phyloP scores from a whole-genome alignment of 2,888 invertebrate genomes.

The Cyrtodaria siliqua region DNA sequence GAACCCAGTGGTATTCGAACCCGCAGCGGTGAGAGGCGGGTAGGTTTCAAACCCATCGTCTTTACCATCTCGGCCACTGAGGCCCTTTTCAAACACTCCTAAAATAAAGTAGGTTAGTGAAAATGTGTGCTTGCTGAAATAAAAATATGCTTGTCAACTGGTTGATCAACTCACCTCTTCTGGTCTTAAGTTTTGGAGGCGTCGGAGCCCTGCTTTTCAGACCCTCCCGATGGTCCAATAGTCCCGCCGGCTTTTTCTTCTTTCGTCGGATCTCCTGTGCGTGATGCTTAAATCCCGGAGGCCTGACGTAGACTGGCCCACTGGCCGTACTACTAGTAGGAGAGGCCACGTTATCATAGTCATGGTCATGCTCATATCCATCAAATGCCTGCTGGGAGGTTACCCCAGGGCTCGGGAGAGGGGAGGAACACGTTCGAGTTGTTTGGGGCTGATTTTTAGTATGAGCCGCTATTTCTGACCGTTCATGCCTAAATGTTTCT shows the following conservation, averaged over 20 bases:
- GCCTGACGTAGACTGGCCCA: slow-evolving; percentile 83
- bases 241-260: slow-evolving; percentile 78
- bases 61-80: too few species aligned
- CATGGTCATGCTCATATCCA: slow-evolving; percentile 81
- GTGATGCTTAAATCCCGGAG: slow-evolving; percentile 83
- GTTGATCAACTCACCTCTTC: slow-evolving; percentile 82
- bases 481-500: slow-evolving; percentile 39
- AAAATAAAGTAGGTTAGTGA: too few species aligned
- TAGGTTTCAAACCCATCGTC: too few species aligned
- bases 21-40: too few species aligned
- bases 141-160: too few species aligned
- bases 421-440: slow-evolving; percentile 36
- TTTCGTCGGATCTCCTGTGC: slow-evolving; percentile 83
- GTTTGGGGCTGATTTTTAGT: slow-evolving; percentile 15
- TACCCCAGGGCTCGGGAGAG: slow-evolving; percentile 35
- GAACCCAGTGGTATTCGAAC: too few species aligned
- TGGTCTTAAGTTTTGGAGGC: slow-evolving; percentile 80
- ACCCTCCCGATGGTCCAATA: slow-evolving; percentile 73
- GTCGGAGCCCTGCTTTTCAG: slow-evolving; percentile 80
- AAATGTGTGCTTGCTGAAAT: too few species aligned
- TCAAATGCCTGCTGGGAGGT: slow-evolving; percentile 64
- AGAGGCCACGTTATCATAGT: slow-evolving; percentile 82
- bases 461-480: slow-evolving; percentile 29
- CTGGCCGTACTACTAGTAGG: slow-evolving; percentile 84
- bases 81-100: too few species aligned